Evolutionary conservation across 2,797 vertebrate genomes (phyloP).

Genomic region (Crocodylus rhombifer): DNA sequence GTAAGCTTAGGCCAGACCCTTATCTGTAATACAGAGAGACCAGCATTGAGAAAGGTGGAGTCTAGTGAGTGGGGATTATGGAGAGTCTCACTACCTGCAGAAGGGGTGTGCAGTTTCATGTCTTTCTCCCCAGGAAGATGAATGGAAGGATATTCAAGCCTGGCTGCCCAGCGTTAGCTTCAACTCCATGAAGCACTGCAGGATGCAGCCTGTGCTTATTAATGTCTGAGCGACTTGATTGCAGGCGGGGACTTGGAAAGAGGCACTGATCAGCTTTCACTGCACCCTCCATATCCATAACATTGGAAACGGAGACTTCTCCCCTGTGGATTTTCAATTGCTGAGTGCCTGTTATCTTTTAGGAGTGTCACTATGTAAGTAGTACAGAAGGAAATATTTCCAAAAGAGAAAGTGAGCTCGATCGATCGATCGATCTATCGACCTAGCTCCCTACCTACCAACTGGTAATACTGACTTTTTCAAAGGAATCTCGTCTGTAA

Average conservation of each 20-base stretch:
- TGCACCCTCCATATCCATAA: not conserved
- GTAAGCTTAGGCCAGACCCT: not conserved
- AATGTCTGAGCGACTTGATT: not conserved
- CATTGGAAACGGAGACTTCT: not conserved
- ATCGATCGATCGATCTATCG: not conserved
- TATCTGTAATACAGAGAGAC: not conserved
- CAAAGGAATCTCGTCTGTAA: not conserved
- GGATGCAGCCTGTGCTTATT: not conserved
- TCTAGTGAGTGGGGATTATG: not conserved
- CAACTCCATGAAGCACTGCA: not conserved
- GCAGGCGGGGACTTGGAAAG: not conserved
- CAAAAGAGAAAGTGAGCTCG: not conserved
- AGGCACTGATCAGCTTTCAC: not conserved
- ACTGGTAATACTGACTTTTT: not conserved
- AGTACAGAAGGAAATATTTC: not conserved
- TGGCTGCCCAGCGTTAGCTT: not conserved
- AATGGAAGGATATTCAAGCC: too few relatives aligned
- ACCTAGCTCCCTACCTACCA: not conserved
- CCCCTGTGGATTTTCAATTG: not conserved
- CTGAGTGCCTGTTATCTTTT: not conserved
- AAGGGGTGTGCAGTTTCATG: not conserved
- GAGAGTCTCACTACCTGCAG: not conserved
- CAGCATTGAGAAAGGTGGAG: not conserved
- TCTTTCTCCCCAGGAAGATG: not conserved
- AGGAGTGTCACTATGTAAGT: not conserved